phyloP scores from a whole-genome alignment of 2,888 invertebrate genomes.

The Leucophenga montana region DNA sequence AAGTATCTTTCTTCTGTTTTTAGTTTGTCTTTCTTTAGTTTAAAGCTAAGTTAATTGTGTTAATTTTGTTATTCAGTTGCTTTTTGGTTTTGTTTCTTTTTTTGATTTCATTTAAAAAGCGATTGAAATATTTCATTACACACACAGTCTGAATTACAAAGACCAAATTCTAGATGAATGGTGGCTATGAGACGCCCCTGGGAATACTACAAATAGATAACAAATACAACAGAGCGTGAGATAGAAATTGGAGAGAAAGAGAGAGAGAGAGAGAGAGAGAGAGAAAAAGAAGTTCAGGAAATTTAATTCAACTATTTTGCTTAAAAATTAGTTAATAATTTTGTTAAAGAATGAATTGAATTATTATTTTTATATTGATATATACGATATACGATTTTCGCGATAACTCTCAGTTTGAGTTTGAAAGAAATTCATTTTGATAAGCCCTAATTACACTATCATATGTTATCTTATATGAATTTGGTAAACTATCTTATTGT shows the following conservation, averaged over 20 bases:
- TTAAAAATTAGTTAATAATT: background rate
- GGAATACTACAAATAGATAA: constrained; percentile 64
- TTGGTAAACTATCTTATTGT: too few relatives aligned
- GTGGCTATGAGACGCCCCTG: constrained; percentile 71
- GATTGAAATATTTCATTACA: constrained; percentile 71
- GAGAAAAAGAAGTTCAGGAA: constrained; percentile 24
- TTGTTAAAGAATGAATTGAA: background rate
- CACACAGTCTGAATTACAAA: constrained; percentile 72
- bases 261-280: constrained; percentile 40
- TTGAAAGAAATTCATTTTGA: constrained; percentile 68
- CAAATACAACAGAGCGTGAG: constrained; percentile 37
- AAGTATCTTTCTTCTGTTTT: constrained; percentile 38
- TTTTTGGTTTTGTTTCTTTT: constrained; percentile 31
- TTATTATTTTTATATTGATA: background rate
- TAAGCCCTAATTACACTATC: constrained; percentile 37
- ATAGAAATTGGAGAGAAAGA: constrained; percentile 37
- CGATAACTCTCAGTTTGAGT: constrained; percentile 67
- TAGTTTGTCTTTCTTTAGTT: constrained; percentile 19
- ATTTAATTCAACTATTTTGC: background rate
- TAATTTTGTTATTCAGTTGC: constrained; percentile 30
- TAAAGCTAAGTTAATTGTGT: constrained; percentile 26
- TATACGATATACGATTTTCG: background rate
- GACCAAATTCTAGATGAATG: constrained; percentile 72
- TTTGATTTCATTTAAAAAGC: constrained; percentile 66
- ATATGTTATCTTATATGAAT: background rate